phyloP scores from a whole-genome alignment of 2,888 invertebrate genomes.

The Callyntrura guangdongensis region DNA sequence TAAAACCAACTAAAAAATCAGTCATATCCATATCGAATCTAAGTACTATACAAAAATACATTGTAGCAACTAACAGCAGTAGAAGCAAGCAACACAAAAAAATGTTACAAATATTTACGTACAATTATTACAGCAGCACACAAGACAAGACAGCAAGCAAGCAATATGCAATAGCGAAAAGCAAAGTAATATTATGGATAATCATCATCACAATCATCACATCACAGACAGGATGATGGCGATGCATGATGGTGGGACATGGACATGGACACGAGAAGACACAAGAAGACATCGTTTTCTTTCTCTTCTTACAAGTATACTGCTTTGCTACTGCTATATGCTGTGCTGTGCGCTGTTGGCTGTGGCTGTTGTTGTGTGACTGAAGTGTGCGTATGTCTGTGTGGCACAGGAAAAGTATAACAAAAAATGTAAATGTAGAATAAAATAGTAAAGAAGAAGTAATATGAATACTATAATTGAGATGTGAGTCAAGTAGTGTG shows the following conservation, averaged over 20 bases:
- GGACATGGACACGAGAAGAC: not conserved
- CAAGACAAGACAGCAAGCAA: not conserved
- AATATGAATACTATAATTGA: not conserved
- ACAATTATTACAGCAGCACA: no score
- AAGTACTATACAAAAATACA: no score
- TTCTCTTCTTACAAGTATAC: no score
- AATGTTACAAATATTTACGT: no score
- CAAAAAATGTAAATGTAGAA: slow-evolving; percentile 12
- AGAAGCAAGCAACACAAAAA: no score
- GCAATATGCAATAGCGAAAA: not conserved
- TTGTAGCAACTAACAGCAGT: no score
- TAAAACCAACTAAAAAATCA: no score
- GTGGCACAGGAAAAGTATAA: not conserved
- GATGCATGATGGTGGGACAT: not conserved
- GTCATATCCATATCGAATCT: no score
- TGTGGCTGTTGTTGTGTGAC: no score
- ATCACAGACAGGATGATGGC: not conserved
- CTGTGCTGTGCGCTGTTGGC: no score
- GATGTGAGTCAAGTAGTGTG: not conserved
- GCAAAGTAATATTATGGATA: not conserved
- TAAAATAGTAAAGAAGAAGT: not conserved
- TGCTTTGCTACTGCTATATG: no score
- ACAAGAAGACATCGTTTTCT: no score
- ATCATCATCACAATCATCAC: not conserved
- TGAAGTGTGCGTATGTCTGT: not conserved